Evolutionary conservation across 2,888 invertebrate species (phyloP).

Genomic region (Ennomos erosarius): DNA sequence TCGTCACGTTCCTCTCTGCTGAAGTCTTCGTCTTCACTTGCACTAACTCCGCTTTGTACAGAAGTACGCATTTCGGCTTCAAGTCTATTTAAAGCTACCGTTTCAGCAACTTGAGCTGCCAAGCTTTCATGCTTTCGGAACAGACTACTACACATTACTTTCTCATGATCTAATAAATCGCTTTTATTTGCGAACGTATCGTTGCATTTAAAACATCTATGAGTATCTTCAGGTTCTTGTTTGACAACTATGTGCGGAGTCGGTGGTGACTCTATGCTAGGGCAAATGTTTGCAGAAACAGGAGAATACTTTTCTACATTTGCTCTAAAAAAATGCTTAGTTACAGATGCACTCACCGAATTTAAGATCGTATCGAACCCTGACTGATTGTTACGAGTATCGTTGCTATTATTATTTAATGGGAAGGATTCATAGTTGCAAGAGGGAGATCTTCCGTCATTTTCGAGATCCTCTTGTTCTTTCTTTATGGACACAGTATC

Average conservation of each 20-base stretch:
- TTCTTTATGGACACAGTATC: slow-evolving; percentile 78
- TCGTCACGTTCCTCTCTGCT: slow-evolving; percentile 81
- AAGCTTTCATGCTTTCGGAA: slow-evolving; percentile 89
- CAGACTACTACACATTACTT: slow-evolving; percentile 84
- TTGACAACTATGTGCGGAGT: slow-evolving; percentile 64
- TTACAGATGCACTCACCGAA: slow-evolving; percentile 90
- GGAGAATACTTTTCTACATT: slow-evolving; percentile 88
- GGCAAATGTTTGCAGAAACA: slow-evolving; percentile 76
- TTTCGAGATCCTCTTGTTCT: slow-evolving; percentile 69
- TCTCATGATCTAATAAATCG: slow-evolving; percentile 90
- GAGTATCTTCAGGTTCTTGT: slow-evolving; percentile 69
- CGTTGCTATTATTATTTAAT: slow-evolving; percentile 60
- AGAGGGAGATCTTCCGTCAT: slow-evolving; percentile 54
- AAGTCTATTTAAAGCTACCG: slow-evolving; percentile 82
- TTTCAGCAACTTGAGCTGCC: slow-evolving; percentile 91
- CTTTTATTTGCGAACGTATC: slow-evolving; percentile 84
- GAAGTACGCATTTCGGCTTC: slow-evolving; percentile 81
- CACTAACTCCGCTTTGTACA: slow-evolving; percentile 81
- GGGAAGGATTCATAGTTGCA: slow-evolving; percentile 67
- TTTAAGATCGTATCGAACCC: slow-evolving; percentile 90
- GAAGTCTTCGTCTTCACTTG: slow-evolving; percentile 87
- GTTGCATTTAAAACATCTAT: slow-evolving; percentile 86
- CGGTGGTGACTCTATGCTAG: slow-evolving; percentile 66
- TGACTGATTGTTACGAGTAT: slow-evolving; percentile 81
- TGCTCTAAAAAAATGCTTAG: slow-evolving; percentile 89